Evolutionary conservation across 2,888 invertebrate species (phyloP).

Genomic region (Troglohyphantes excavatus): DNA sequence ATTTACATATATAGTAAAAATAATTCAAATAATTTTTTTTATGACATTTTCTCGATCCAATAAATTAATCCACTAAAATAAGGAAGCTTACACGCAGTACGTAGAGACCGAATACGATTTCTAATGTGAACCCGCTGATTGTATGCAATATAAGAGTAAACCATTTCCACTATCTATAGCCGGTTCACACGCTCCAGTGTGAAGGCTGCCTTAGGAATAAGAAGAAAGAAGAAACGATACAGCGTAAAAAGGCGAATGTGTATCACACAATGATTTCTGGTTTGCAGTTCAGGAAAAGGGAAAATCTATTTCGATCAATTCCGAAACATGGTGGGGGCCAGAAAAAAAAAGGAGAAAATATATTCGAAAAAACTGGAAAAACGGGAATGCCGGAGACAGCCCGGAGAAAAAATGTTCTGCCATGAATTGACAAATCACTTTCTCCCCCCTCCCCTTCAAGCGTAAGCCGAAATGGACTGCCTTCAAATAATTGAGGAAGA

Average conservation of each 20-base stretch:
- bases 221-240: neutral
- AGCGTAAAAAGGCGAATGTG: neutral
- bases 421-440: conserved; percentile 38
- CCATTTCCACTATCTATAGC: no score
- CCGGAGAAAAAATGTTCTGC: conserved; percentile 7
- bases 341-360: conserved; percentile 25
- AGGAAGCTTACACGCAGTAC: no score
- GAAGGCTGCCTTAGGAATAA: no score
- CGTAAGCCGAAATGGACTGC: neutral
- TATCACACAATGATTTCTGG: conserved; percentile 25
- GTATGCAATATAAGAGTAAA: no score
- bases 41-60: no score
- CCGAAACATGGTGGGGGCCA: conserved; percentile 36
- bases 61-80: no score
- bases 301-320: conserved; percentile 65
- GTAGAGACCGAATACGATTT: no score
- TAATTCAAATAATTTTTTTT: no score
- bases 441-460: neutral
- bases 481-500: conserved; percentile 33
- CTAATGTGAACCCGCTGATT: no score
- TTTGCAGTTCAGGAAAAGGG: conserved; percentile 46
- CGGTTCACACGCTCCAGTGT: no score
- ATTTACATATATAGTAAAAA: no score
- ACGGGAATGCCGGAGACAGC: neutral
- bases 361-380: neutral